Base-by-base conservation (phyloP, 2,113 vertebrate species). In the Cyprinodon brontotheroides region DNA sequence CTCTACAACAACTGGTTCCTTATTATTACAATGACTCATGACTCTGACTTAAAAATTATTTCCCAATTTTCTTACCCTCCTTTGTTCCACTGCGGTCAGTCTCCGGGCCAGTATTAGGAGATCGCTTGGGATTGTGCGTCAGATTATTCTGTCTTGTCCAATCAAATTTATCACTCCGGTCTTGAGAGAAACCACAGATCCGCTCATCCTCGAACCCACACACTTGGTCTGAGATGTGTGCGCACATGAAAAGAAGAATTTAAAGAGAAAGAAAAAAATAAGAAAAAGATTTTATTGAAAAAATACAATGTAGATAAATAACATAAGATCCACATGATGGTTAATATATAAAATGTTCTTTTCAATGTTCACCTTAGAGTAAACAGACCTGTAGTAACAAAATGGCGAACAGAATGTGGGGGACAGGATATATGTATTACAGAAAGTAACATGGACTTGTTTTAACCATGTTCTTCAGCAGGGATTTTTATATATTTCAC, bases 181-280 rank as follows among this genome's bases (percentile, higher is more conserved):
- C 98, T 90, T 99, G 98, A 75, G 96, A 88, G 77, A 98, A 99
- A 68, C 98, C 98, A 0, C 98, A 99, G 74, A 99, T 96, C 73
- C 96, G 94, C 69, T 96, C 95, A 0, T 99, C 96, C 85, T 98
- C 97, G 47, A 99, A 99, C 60, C 96, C 96, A 66, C 98, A 99
- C 61, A 97, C 96, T 36, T 96, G 95, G 72, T 98, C 98, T 96
- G 80, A 10, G 10, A 47, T 48, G 20, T 60, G 72, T 38, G 39
- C 60, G 53, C 67, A 50, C 65, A 53, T 61, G 3, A 3, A 3
- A 14, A 3, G 4, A 29, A 29, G 39, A 50, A 69, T 72, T 75
- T n/a, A 7, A 70, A 60, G 40, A 39, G 7, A 53, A 17, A 53
- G 36, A 36, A 1, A 29, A 1, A 9, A 10, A 15, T 1, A 29